Evolutionary conservation across 2,113 vertebrate genomes (phyloP).

Genomic region (Cephalopholis sonnerati): DNA sequence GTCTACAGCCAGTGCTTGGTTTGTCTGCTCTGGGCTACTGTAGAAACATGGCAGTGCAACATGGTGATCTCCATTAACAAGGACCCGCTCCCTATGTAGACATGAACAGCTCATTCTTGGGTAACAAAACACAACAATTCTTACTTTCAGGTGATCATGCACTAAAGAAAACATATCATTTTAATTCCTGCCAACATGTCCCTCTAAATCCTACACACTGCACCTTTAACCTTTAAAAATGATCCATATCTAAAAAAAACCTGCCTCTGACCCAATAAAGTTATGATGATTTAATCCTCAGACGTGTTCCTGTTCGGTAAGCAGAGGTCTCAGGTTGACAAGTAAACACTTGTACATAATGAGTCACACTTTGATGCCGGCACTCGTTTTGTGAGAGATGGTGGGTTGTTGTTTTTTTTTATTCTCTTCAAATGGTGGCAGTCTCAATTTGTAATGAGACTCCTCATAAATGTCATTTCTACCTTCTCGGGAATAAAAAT

Average conservation of each 20-base stretch:
- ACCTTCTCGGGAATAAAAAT: conserved; percentile 34
- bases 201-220: too few species aligned
- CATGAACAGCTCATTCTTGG: too few species aligned
- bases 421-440: conserved; percentile 34
- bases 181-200: too few species aligned
- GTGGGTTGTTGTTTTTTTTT: not conserved
- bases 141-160: too few species aligned
- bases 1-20: too few species aligned
- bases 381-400: conserved; percentile 27
- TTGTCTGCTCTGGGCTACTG: too few species aligned
- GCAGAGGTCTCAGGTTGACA: conserved; percentile 57
- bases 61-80: too few species aligned
- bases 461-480: conserved; percentile 50
- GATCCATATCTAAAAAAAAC: conserved; percentile 5
- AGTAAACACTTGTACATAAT: conserved; percentile 64
- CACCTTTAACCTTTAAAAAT: conserved; percentile 11
- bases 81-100: too few species aligned
- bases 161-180: too few species aligned
- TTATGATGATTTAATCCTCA: conserved; percentile 32
- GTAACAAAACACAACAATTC: too few species aligned
- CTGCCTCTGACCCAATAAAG: conserved; percentile 3
- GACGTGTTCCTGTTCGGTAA: conserved; percentile 43
- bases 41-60: too few species aligned
- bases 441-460: conserved; percentile 37
- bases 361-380: conserved; percentile 66